Base-by-base conservation (phyloP, 2,888 invertebrate species). In the Pristionchus fissidentatus region DNA sequence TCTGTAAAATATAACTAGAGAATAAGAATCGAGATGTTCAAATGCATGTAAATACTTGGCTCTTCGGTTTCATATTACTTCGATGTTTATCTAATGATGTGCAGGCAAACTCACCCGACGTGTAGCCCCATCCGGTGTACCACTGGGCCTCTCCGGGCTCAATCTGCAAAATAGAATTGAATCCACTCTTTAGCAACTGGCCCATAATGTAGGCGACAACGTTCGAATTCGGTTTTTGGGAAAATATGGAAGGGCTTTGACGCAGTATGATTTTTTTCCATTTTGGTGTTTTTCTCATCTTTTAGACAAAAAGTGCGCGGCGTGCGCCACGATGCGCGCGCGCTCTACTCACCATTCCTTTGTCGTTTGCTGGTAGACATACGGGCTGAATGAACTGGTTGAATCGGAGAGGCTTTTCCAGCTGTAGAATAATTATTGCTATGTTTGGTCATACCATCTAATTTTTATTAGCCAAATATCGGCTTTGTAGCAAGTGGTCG, bases 101-200 rank as follows among this genome's bases (percentile, higher is more conserved):
- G 66, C 66, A 35, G 38, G 2, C 4, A 26, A 73, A 73, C 75
- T n/a, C 41, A 77, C 75, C 49, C 0, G 75, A 49, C 10, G 75
- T 77, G 49, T 77, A 77, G 46, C 75, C 75, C 75, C 75, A 77
- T 77, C 75, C 75, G 35, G 49, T 77, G 75, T 49, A 77, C 75
- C 75, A 77, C 32, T 46, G 49, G 75, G 46, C 46, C 49, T 77
- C 32, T 0, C 75, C 75, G 35, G 75, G 41, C 3, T 5, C 0
- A n/a, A 77, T 49, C 75, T 77, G 49, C n/a, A 70, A 43, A 10
- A 5, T 19, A 19, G n/a, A 38, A 32, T 3, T 4, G n/a, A n/a
- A n/a, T n/a, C n/a, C n/a, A n/a, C n/a, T n/a, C n/a, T n/a, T n/a
- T n/a, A n/a, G n/a, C n/a, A n/a, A n/a, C n/a, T n/a, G n/a, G n/a